Base-by-base conservation (phyloP, 2,888 invertebrate genomes). In the Tachystola acroxantha region DNA sequence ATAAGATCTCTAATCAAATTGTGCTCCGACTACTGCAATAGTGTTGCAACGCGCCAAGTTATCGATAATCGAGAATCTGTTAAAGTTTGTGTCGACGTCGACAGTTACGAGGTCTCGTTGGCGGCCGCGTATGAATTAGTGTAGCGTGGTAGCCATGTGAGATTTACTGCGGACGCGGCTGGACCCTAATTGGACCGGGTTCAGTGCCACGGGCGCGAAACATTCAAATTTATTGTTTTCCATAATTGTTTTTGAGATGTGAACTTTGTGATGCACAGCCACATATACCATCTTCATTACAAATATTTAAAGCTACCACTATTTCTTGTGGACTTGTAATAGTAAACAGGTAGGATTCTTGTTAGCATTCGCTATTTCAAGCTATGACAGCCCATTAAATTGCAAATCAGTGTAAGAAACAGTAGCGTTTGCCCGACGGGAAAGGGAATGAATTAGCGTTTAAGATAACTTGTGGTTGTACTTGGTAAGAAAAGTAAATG, bases 91-190 rank as follows among this genome's bases (percentile, higher is more conserved):
- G 75, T 79, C 65, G 65, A 72, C 57, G 64, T 70, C 50, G 76
- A 80, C 79, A 74, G 79, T 67, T 72, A 72, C 70, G 52, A 48
- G 47, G 39, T 48, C 64, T 69, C 68, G 72, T 66, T 73, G 73
- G 74, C 66, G 65, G 69, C 60, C 64, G 65, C 60, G 68, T 75
- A 81, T 82, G 85, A 85, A 85, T 85, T 85, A 82, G 86, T 85
- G 85, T 84, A 85, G 79, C 75, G 50, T 78, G 73, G 86, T 84
- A 86, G 86, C 85, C 60, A 50, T 40, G 50, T 50, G 69, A 85
- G 85, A 86, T 86, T 86, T 86, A 85, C 73, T 79, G 74, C 74
- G 59, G 72, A 71, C 69, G 68, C 62, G 63, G 64, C 63, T 59
- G 54, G 57, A 57, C 67, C 72, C 85, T 85, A 86, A 86, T 86